These are phyloP conservation scores for Steatocranus sp. DNA, from an alignment of 2,797 vertebrate genomes.

Conservation along the genomic window DNA sequence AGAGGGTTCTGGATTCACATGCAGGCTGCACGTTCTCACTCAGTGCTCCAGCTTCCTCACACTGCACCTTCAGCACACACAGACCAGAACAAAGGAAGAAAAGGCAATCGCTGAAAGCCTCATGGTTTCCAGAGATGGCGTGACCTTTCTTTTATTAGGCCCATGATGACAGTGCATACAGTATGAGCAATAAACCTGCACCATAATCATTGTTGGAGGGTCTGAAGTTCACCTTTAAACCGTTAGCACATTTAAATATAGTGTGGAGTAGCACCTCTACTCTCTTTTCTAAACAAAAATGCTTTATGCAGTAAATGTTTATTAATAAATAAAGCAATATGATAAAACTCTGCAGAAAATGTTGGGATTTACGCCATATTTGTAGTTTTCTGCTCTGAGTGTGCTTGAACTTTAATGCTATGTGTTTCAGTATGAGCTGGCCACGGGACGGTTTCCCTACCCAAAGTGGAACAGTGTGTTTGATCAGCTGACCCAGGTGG, in stretches of 20 bases:
- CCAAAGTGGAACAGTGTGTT: constrained; percentile 99
- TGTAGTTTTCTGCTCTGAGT: accelerated
- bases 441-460: constrained; percentile 94
- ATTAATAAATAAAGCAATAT: accelerated
- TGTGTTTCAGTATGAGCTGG: constrained; percentile 87
- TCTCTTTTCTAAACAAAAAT: background rate
- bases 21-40: background rate
- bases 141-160: background rate
- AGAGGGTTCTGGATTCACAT: background rate
- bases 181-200: background rate
- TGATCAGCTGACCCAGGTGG: constrained; percentile 97
- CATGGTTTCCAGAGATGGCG: accelerated
- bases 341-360: background rate
- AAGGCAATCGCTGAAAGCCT: background rate
- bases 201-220: background rate
- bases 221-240: background rate
- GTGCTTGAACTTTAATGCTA: background rate
- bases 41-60: background rate
- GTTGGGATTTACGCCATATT: accelerated
- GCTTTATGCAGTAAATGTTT: background rate
- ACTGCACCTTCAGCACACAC: background rate
- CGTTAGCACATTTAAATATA: accelerated
- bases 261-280: background rate
- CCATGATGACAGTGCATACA: background rate
- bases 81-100: background rate